phyloP scores from a whole-genome alignment of 2,797 vertebrate species.

The Acrossocheilus fasciatus region DNA sequence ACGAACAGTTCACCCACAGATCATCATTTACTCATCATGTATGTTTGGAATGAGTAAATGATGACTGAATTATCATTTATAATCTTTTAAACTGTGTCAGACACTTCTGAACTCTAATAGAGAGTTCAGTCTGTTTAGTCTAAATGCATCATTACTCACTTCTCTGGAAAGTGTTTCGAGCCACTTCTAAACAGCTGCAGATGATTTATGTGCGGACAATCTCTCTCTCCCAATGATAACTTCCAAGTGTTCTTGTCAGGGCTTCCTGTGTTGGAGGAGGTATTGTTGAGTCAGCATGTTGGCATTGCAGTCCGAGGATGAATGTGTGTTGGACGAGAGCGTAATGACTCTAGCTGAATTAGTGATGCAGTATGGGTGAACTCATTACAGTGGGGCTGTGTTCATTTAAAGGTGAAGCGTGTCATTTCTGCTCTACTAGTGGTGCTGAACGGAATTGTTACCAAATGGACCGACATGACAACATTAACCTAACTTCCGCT shows the following conservation, averaged over 20 bases:
- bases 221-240: background rate
- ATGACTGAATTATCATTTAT: background rate
- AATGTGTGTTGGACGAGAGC: background rate
- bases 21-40: background rate
- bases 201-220: background rate
- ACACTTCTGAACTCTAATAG: background rate
- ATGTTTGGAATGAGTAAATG: background rate
- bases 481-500: too few species aligned
- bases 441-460: background rate
- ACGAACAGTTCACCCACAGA: background rate
- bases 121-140: background rate
- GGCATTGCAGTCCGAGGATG: conserved; percentile 9
- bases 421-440: background rate
- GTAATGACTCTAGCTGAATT: conserved; percentile 50
- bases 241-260: background rate
- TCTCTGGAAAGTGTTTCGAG: background rate
- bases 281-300: conserved; percentile 37
- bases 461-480: background rate
- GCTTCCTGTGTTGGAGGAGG: conserved; percentile 14
- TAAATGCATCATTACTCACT: background rate
- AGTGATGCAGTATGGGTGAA: conserved; percentile 34
- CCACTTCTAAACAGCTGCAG: background rate
- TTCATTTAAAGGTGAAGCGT: conserved; percentile 56
- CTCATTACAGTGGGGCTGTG: conserved; percentile 28
- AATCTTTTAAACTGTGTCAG: background rate